These are phyloP conservation scores for Mercenaria mercenaria DNA, from an alignment of 1,140 invertebrate genomes.

Conservation along the genomic window DNA sequence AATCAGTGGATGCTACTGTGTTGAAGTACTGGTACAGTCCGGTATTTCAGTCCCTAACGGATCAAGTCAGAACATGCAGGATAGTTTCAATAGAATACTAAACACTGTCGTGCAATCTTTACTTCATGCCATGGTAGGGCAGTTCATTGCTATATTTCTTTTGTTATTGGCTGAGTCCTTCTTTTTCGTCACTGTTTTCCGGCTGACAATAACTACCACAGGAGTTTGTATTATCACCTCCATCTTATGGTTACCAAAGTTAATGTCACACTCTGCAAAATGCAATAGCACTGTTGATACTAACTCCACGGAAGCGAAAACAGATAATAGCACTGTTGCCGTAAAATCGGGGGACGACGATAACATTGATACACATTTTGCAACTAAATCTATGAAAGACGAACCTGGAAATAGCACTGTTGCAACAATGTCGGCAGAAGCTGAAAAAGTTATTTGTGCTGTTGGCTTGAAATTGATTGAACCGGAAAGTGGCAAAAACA, in stretches of 20 bases:
- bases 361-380: no score
- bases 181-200: background rate
- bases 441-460: no score
- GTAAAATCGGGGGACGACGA: no score
- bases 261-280: background rate
- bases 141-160: background rate
- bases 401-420: no score
- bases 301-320: no score
- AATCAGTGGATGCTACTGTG: background rate
- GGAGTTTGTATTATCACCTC: background rate
- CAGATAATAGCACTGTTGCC: no score
- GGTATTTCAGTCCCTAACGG: background rate
- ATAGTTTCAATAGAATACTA: background rate
- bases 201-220: background rate
- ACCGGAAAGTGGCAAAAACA: no score
- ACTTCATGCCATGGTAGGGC: background rate
- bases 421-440: no score
- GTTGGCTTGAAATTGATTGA: no score
- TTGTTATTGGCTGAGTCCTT: background rate
- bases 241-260: background rate
- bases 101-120: background rate
- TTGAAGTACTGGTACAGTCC: background rate
- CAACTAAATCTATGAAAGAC: no score
- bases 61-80: background rate
- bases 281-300: no score